These are phyloP conservation scores for Nephrotoma appendiculata DNA, from an alignment of 2,888 invertebrate genomes.

Conservation along the genomic window DNA sequence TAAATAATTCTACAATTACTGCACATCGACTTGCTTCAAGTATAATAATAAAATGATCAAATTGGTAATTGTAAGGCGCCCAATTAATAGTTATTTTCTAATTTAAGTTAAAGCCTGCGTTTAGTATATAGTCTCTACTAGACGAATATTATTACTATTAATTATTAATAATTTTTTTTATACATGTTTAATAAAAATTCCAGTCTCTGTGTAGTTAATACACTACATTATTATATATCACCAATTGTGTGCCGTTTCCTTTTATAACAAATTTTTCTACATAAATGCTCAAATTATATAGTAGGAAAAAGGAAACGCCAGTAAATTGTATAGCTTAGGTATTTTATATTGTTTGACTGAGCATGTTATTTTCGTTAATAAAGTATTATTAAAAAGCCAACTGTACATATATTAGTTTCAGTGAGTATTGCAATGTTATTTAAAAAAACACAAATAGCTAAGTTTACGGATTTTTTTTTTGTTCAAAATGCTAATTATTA, in stretches of 20 bases:
- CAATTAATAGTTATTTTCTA: background rate
- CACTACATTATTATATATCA: background rate
- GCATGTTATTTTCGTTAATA: background rate
- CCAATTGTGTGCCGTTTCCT: background rate
- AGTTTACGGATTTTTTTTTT: background rate
- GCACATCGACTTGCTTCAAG: constrained; percentile 6
- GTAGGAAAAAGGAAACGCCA: background rate
- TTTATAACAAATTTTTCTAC: background rate
- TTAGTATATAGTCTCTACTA: background rate
- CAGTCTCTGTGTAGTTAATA: background rate
- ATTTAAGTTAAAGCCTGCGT: background rate
- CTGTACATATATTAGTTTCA: background rate
- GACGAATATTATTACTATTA: background rate
- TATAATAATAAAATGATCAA: background rate
- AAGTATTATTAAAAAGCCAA: background rate
- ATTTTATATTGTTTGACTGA: background rate
- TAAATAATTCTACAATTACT: background rate
- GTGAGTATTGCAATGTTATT: background rate
- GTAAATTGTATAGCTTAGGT: background rate
- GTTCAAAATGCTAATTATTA: constrained; percentile 28
- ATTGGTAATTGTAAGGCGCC: background rate
- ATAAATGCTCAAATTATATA: background rate
- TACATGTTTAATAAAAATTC: background rate
- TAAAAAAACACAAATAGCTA: background rate
- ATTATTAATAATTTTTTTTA: background rate